Evolutionary conservation across 2,797 vertebrate genomes (phyloP).

Genomic region (Neosalanx taihuensis): DNA sequence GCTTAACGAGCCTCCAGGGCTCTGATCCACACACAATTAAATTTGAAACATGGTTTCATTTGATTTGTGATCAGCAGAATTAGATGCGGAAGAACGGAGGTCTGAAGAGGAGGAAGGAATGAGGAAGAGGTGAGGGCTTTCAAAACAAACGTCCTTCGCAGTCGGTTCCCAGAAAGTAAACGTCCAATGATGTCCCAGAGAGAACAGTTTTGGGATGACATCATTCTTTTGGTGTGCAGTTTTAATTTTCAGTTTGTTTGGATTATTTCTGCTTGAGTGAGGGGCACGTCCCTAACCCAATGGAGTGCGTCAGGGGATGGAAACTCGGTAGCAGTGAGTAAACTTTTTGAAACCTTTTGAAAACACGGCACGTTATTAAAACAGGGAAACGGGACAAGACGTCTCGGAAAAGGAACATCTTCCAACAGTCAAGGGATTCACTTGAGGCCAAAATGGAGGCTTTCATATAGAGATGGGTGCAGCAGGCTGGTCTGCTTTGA

Average conservation of each 20-base stretch:
- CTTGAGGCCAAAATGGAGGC: constrained; percentile 38
- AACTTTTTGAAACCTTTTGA: constrained; percentile 25
- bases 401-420: constrained; percentile 32
- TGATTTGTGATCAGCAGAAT: neutral
- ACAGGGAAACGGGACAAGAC: constrained; percentile 31
- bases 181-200: neutral
- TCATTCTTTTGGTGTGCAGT: neutral
- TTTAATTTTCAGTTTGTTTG: neutral
- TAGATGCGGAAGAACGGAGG: neutral
- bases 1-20: neutral
- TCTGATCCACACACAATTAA: neutral
- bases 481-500: constrained; percentile 28
- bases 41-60: no score
- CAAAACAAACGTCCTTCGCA: neutral
- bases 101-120: no score
- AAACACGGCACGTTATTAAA: constrained; percentile 39
- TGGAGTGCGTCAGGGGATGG: constrained; percentile 21
- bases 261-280: neutral
- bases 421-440: constrained; percentile 54
- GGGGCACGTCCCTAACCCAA: constrained; percentile 32
- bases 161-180: neutral
- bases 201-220: neutral
- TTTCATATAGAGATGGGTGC: constrained; percentile 42
- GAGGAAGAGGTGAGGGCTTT: neutral
- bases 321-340: constrained; percentile 38